Conservation (phyloP, 2,113 vertebrate genomes). For the Rhabdornis inornatus region DNA sequence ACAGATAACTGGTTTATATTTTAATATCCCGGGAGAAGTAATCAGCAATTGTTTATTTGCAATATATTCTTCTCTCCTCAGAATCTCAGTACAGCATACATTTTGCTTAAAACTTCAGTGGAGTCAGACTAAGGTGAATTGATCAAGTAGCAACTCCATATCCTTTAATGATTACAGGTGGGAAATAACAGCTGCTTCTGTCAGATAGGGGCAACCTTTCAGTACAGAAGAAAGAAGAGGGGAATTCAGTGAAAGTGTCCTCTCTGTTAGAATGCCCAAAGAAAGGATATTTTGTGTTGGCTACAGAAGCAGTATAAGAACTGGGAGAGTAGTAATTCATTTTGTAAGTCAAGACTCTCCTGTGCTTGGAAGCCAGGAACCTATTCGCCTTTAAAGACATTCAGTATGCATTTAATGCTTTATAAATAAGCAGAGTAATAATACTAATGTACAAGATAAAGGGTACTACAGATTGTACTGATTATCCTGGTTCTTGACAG, state of each 20-base stretch:
- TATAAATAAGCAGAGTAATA: not conserved
- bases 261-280: not conserved
- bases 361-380: not conserved
- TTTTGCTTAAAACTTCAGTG: not conserved
- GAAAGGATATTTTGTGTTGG: not conserved
- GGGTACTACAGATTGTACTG: not conserved
- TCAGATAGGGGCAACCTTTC: not conserved
- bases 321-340: not conserved
- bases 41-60: not conserved
- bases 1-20: not conserved
- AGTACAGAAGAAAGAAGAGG: not conserved
- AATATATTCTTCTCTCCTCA: not conserved
- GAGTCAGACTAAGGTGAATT: not conserved
- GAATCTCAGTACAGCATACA: not conserved
- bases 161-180: not conserved
- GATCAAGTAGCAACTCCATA: not conserved
- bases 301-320: not conserved
- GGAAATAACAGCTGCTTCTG: not conserved
- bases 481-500: not conserved
- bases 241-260: not conserved
- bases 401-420: not conserved
- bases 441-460: not conserved
- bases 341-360: not conserved
- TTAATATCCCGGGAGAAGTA: not conserved
- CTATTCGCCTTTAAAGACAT: not conserved